These are phyloP conservation scores for Schizopygopsis pylzovi DNA, from an alignment of 2,797 vertebrate species.

Conservation along the genomic window DNA sequence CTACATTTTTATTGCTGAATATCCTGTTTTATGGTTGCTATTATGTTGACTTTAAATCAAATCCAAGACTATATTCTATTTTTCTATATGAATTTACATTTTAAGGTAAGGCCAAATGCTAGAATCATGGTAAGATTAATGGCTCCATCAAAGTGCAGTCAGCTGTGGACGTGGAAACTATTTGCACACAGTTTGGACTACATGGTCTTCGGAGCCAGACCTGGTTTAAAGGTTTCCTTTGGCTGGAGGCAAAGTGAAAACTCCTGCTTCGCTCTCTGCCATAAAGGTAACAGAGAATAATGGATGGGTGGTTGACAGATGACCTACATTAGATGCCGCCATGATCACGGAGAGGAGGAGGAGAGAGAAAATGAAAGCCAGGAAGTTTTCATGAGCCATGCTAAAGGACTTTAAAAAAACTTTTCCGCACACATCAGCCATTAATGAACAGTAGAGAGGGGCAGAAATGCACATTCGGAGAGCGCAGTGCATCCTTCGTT, in stretches of 20 bases:
- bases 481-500: constrained; percentile 29
- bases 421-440: constrained; percentile 70
- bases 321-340: constrained; percentile 63
- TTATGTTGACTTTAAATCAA: not conserved
- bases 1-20: not conserved
- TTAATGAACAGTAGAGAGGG: constrained; percentile 74
- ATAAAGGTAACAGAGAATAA: constrained; percentile 67
- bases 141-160: constrained; percentile 32
- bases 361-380: constrained; percentile 26
- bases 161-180: constrained; percentile 12
- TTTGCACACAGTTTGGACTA: constrained; percentile 50
- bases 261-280: constrained; percentile 48
- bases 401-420: constrained; percentile 74
- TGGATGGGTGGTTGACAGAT: constrained; percentile 70
- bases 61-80: not conserved
- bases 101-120: constrained; percentile 14
- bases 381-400: constrained; percentile 70
- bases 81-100: not conserved
- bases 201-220: constrained; percentile 48
- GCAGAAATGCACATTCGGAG: constrained; percentile 68
- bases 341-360: constrained; percentile 41
- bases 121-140: constrained; percentile 15
- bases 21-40: too few species aligned
- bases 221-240: constrained; percentile 60
- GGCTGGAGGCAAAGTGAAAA: constrained; percentile 59